Conservation (phyloP, 92 coral and sea anemone species). For the Epizoanthus rinbou region DNA sequence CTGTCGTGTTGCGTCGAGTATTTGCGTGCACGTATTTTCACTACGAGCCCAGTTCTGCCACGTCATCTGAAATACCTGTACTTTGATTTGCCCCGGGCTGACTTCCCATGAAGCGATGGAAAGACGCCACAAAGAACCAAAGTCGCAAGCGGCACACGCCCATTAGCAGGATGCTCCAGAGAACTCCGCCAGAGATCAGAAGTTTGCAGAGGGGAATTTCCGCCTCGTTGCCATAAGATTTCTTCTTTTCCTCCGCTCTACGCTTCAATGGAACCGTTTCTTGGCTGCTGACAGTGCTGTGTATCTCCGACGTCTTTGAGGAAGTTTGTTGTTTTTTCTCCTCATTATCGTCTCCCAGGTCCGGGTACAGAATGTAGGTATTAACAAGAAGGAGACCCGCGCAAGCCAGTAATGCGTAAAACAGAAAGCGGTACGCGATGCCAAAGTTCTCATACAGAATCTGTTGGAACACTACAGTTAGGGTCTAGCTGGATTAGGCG, state of each 20-base stretch:
- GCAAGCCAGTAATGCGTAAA: slow-evolving; percentile 40
- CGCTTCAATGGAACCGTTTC: slow-evolving; percentile 2
- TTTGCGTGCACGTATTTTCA: too few species aligned
- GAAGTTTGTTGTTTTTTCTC: neutral
- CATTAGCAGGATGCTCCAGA: slow-evolving; percentile 42
- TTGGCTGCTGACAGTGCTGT: neutral
- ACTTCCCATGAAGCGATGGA: slow-evolving; percentile 43
- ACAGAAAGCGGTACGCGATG: slow-evolving; percentile 40
- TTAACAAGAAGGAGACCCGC: slow-evolving; percentile 35
- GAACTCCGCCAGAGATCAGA: slow-evolving; percentile 44
- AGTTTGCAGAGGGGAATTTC: slow-evolving; percentile 35
- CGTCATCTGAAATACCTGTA: slow-evolving; percentile 42
- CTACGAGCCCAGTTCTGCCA: neutral
- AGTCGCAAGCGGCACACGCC: slow-evolving; percentile 48
- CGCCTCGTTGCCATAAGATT: neutral
- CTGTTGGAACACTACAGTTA: slow-evolving; percentile 45
- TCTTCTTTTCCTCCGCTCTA: neutral
- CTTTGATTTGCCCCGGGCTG: slow-evolving; percentile 27
- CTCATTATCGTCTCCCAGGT: neutral
- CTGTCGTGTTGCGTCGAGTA: too few species aligned
- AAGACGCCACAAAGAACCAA: slow-evolving; percentile 41
- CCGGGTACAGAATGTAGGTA: slow-evolving; percentile 38
- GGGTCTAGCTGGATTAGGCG: slow-evolving; percentile 8
- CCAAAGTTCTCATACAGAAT: slow-evolving; percentile 42
- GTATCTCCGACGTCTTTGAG: neutral